These are phyloP conservation scores for Actenoides hombroni DNA, from an alignment of 2,113 vertebrate species.

Conservation along the genomic window DNA sequence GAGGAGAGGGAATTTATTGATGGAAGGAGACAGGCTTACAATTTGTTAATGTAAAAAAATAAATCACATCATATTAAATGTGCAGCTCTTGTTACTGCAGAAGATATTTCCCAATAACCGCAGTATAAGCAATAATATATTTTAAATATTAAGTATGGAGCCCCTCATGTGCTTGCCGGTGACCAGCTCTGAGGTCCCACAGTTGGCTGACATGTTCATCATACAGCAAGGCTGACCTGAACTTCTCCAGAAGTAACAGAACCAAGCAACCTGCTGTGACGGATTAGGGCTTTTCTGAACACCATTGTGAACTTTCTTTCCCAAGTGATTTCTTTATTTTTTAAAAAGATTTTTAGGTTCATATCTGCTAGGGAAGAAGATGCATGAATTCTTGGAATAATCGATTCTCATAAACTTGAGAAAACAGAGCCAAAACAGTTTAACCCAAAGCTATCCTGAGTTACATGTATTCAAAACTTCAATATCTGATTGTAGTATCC, in stretches of 20 bases:
- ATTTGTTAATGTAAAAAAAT: not conserved
- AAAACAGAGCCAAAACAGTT: not conserved
- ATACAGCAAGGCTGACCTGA: fast-evolving
- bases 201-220: fast-evolving
- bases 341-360: not conserved
- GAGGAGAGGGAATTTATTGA: not conserved
- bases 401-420: not conserved
- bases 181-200: not conserved
- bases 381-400: not conserved
- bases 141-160: fast-evolving
- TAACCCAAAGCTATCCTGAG: not conserved
- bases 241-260: not conserved
- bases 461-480: not conserved
- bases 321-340: not conserved
- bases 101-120: not conserved
- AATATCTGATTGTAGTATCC: not conserved
- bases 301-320: not conserved
- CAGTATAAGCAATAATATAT: not conserved
- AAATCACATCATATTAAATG: not conserved
- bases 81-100: not conserved
- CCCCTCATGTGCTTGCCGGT: fast-evolving
- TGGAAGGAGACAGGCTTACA: not conserved
- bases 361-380: not conserved
- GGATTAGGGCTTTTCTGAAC: not conserved
- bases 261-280: not conserved